A percentile compares a stretch with the other conserved stretches of the same genome.
These are phyloP conservation scores for Oncorhynchus kisutch DNA, from an alignment of 2,113 vertebrate species.

Conservation along the genomic window DNA sequence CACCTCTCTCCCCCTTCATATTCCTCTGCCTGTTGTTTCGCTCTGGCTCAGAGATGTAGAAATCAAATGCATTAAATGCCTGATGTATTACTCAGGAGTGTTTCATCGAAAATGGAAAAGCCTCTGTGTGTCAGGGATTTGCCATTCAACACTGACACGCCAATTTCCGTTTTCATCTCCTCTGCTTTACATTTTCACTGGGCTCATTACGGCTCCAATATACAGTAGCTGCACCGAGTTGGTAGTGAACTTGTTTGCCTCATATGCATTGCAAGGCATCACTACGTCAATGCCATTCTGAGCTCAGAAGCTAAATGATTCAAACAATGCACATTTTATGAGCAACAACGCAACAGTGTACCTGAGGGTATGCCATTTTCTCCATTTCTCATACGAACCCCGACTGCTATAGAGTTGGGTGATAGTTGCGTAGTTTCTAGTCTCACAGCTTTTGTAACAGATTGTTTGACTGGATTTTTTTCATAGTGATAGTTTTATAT, in stretches of 20 bases:
- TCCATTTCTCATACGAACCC: conserved; percentile 33
- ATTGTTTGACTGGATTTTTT: conserved; percentile 54
- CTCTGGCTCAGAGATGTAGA: conserved; percentile 48
- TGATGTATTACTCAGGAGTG: conserved; percentile 52
- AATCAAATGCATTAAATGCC: conserved; percentile 60
- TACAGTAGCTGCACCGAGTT: conserved; percentile 36
- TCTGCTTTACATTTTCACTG: conserved; percentile 70
- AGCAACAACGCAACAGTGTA: conserved; percentile 63
- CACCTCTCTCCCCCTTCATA: conserved; percentile 14
- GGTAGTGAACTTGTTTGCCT: conserved; percentile 66
- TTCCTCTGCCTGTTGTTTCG: conserved; percentile 46
- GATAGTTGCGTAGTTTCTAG: conserved; percentile 36
- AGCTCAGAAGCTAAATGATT: conserved; percentile 63
- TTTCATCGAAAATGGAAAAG: conserved; percentile 15
- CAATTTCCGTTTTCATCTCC: conserved; percentile 71
- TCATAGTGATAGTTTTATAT: conserved; percentile 40
- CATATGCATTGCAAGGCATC: conserved; percentile 51
- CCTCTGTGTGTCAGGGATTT: conserved; percentile 21
- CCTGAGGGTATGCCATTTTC: conserved; percentile 54
- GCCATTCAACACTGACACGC: conserved; percentile 30
- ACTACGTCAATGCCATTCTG: conserved; percentile 54
- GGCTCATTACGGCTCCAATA: conserved; percentile 64
- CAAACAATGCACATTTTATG: conserved; percentile 70
- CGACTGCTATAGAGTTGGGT: conserved; percentile 36
- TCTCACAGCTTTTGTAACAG: conserved; percentile 36